These are phyloP conservation scores for Vidua chalybeata DNA, from an alignment of 2,113 vertebrate species.

Conservation along the genomic window DNA sequence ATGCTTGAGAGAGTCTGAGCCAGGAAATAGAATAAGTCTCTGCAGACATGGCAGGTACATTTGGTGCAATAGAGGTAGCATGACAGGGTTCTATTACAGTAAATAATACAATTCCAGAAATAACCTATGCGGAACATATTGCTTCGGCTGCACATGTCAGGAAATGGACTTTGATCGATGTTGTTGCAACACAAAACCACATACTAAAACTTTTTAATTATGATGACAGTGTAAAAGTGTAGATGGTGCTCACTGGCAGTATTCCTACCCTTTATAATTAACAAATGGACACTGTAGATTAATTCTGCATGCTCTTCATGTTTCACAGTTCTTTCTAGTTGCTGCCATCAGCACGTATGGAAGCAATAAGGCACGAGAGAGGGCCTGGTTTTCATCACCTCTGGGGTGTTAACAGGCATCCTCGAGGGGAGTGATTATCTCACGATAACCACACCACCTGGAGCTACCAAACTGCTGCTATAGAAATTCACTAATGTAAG, in stretches of 20 bases:
- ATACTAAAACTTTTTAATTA: conserved; percentile 76
- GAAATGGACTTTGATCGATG: conserved; percentile 75
- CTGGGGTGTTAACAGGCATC: conserved; percentile 11
- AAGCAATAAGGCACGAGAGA: conserved; percentile 13
- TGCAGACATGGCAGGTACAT: conserved; percentile 47
- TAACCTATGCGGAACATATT: conserved; percentile 77
- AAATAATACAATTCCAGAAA: conserved; percentile 78
- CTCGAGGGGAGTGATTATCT: conserved; percentile 61
- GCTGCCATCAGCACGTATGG: conserved; percentile 49
- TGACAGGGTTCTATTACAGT: conserved; percentile 68
- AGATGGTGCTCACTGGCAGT: conserved; percentile 17
- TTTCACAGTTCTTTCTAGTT: conserved; percentile 48
- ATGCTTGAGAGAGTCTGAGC: conserved; percentile 28
- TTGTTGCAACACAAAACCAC: conserved; percentile 65
- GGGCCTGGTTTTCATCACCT: conserved; percentile 42
- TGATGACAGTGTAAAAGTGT: conserved; percentile 63
- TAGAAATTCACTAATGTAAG: conserved; percentile 64
- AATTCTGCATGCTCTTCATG: conserved; percentile 51
- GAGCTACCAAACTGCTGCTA: conserved; percentile 59
- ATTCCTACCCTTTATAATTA: conserved; percentile 62
- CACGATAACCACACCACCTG: conserved; percentile 65
- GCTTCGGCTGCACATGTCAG: conserved; percentile 73
- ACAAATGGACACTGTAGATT: conserved; percentile 55
- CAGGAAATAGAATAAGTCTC: conserved; percentile 19
- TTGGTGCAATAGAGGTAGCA: conserved; percentile 45